phyloP scores from a whole-genome alignment of 2,113 vertebrate species.

The Lampris incognitus region DNA sequence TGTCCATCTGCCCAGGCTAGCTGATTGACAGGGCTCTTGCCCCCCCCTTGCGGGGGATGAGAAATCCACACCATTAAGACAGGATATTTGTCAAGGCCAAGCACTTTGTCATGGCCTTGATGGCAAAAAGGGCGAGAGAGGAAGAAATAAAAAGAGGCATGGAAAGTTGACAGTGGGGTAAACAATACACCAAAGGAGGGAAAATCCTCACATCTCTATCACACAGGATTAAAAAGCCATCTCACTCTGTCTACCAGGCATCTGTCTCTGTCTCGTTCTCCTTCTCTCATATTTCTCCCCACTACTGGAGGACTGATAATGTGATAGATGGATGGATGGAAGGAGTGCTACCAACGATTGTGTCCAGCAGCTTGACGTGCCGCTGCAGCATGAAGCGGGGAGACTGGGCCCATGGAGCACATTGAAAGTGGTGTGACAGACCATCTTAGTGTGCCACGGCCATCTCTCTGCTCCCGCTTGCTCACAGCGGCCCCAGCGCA shows the following conservation, averaged over 20 bases:
- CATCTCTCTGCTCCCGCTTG: neutral
- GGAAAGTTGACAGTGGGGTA: constrained; percentile 1
- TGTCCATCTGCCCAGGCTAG: constrained; percentile 45
- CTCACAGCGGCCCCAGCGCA: neutral
- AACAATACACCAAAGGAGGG: neutral
- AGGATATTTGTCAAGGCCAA: constrained; percentile 54
- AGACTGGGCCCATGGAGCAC: neutral
- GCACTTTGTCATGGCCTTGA: constrained; percentile 35
- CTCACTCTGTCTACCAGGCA: constrained; percentile 18
- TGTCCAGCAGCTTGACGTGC: constrained; percentile 45
- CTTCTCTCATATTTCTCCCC: neutral
- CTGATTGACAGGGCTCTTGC: constrained; percentile 71
- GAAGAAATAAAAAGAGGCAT: neutral
- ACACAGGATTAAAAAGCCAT: constrained; percentile 12
- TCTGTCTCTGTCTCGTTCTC: constrained; percentile 16
- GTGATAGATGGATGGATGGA: constrained; percentile 57
- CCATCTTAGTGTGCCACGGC: neutral
- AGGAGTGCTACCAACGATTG: constrained; percentile 39
- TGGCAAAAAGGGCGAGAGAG: constrained; percentile 1
- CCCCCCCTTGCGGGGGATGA: constrained; percentile 48
- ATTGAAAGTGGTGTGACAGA: constrained; percentile 16
- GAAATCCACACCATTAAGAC: constrained; percentile 32
- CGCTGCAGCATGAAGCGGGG: constrained; percentile 5
- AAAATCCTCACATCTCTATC: constrained; percentile 32
- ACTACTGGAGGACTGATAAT: constrained; percentile 24